These are phyloP conservation scores for Caenorhabditis becei DNA, from an alignment of 2,888 invertebrate genomes.

Conservation along the genomic window DNA sequence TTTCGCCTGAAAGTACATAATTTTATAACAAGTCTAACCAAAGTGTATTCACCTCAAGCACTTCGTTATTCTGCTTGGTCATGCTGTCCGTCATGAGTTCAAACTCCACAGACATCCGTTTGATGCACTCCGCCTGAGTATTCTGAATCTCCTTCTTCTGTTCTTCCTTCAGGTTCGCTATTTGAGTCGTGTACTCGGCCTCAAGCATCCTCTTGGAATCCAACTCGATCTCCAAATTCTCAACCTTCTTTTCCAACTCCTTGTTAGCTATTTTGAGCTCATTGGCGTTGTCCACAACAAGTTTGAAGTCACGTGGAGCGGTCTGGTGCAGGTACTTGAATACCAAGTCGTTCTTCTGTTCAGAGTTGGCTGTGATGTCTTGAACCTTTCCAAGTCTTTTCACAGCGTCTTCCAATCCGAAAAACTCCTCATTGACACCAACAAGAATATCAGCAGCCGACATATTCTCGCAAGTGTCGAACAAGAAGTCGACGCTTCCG, in stretches of 20 bases:
- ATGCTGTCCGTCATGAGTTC: conserved; percentile 67
- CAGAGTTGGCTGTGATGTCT: conserved; percentile 15
- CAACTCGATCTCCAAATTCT: conserved; percentile 31
- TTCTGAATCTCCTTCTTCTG: conserved; percentile 46
- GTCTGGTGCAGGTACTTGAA: conserved; percentile 54
- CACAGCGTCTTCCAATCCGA: conserved; percentile 43
- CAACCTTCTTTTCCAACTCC: conserved; percentile 41
- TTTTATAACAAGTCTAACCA: background rate
- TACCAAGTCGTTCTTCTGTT: conserved; percentile 29
- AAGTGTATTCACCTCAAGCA: conserved; percentile 41
- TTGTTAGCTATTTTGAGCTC: conserved; percentile 40
- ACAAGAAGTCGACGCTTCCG: conserved; percentile 33
- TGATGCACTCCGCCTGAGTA: conserved; percentile 64
- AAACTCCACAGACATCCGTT: conserved; percentile 68
- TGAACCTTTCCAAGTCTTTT: conserved; percentile 37
- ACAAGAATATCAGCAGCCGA: conserved; percentile 34
- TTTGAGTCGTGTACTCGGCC: conserved; percentile 14
- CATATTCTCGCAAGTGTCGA: conserved; percentile 41
- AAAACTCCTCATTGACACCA: conserved; percentile 29
- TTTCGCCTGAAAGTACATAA: conserved; percentile 52
- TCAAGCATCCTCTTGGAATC: conserved; percentile 21
- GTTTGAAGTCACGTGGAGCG: conserved; percentile 43
- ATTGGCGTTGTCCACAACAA: conserved; percentile 33
- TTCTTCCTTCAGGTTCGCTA: conserved; percentile 7
- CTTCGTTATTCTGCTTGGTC: conserved; percentile 33